Evolutionary conservation across 2,888 invertebrate species (phyloP), one percentile per base, ranked within the genome.

Genomic region (Heliconius cydno): DNA sequence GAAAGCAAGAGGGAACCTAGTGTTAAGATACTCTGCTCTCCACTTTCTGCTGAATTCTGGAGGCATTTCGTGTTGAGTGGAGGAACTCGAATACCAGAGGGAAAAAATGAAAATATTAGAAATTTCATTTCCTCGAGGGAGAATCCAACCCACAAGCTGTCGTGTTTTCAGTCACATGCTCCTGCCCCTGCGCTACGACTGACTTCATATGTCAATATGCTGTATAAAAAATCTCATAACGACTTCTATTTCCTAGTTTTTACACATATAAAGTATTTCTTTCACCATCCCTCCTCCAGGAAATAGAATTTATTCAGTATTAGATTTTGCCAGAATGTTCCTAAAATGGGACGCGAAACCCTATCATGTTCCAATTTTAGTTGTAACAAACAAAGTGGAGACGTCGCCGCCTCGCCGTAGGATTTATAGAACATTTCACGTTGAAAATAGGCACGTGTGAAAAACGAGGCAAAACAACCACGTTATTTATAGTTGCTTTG

Each of bases 311-410:
- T 46, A 65, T 77, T 65, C 60, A 22, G 63, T 72, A 76, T 66
- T 81, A n/a, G 5, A 79, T 82, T 82, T 71, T 57, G 68, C 70
- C 30, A 68, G 67, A 76, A 68, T 68, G 60, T 60, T 79, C 66
- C 30, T 78, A 63, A 82, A 79, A 81, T 81, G 82, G 66, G 68
- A 80, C 77, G 70, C 46, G 74, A 79, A 77, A 80, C 78, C 80
- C 78, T 78, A 80, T 78, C 78, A 73, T 78, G 78, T 71, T 70
- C 78, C 78, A 77, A 77, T 79, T 80, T 81, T 79, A 68, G 57
- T 71, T 70, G 76, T 66, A 78, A 70, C 78, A 80, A 67, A 79
- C 79, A 79, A 79, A 73, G 76, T 70, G 71, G 78, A 74, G 83
- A 80, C 74, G 79, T 83, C 82, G 67, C 79, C 25, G 38, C 76